phyloP scores from a whole-genome alignment of 37 sponge, comb jelly and placozoan species.

The Aphrocallistes beatrix region DNA sequence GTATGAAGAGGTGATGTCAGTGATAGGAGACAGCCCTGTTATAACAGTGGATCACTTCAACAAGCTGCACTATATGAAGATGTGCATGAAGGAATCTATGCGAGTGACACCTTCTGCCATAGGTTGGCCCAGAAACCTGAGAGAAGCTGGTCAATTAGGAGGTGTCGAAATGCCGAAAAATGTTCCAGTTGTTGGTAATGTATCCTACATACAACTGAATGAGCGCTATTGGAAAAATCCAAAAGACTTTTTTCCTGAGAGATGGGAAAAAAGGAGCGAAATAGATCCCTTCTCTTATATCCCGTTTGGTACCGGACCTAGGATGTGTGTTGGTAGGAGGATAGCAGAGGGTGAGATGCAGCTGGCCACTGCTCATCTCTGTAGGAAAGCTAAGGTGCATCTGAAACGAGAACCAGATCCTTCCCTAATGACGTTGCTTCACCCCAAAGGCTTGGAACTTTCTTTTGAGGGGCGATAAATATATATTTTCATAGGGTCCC shows the following conservation, averaged over 20 bases:
- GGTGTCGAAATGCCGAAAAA: neutral
- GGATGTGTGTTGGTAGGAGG: conserved; percentile 23
- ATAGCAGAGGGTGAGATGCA: neutral
- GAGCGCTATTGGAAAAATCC: conserved; percentile 3
- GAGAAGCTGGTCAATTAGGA: neutral
- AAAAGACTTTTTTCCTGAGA: neutral
- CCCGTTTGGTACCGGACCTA: conserved; percentile 23
- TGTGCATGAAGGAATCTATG: neutral
- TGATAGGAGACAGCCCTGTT: neutral
- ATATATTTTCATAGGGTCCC: too few species aligned
- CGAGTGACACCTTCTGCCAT: neutral
- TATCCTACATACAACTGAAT: neutral
- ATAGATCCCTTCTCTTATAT: conserved; percentile 25
- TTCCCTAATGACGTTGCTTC: neutral
- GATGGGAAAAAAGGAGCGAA: conserved; percentile 15
- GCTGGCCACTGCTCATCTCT: conserved; percentile 6
- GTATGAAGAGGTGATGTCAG: neutral
- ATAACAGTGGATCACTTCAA: neutral
- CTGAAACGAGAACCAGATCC: neutral
- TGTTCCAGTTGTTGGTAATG: neutral
- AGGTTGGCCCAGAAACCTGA: neutral
- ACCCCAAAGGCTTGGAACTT: neutral
- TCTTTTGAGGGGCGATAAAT: neutral
- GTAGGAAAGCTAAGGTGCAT: neutral
- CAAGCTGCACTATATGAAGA: neutral